These are phyloP conservation scores for Podarcis raffonei DNA, from an alignment of 2,113 vertebrate genomes.

Conservation along the genomic window DNA sequence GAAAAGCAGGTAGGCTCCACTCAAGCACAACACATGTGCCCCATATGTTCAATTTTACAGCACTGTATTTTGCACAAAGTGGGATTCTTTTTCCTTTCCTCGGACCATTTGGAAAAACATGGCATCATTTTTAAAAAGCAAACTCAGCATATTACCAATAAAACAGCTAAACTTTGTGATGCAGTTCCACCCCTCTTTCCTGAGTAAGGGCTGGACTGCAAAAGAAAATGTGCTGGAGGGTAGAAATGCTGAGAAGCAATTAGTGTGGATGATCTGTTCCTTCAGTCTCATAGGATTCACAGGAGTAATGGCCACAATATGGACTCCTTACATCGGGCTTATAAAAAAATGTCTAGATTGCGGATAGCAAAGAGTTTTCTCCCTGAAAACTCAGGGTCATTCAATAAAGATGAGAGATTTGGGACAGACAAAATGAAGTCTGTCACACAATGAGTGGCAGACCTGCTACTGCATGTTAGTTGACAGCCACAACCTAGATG, in stretches of 20 bases:
- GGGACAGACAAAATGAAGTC: background rate
- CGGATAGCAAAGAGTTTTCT: background rate
- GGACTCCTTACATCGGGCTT: background rate
- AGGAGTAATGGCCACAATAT: background rate
- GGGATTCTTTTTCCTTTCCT: constrained; percentile 31
- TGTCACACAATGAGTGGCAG: background rate
- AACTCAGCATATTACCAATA: constrained; percentile 41
- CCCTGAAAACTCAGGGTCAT: no score
- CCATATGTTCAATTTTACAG: constrained; percentile 32
- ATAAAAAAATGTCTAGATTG: background rate
- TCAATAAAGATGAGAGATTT: background rate
- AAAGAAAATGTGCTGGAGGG: background rate
- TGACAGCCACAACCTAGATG: background rate
- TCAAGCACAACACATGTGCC: constrained; percentile 44
- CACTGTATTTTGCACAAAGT: constrained; percentile 23
- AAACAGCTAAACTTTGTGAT: background rate
- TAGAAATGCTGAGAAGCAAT: background rate
- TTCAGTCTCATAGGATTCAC: background rate
- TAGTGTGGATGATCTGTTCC: background rate
- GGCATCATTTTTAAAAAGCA: constrained; percentile 37
- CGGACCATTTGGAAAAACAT: constrained; percentile 55
- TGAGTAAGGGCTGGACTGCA: background rate
- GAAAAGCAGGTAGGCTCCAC: constrained; percentile 28
- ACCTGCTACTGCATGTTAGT: background rate
- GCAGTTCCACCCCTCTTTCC: background rate